Evolutionary conservation across 1,140 invertebrate species (phyloP), one percentile per base, ranked within the genome.

Genomic region (Trichogramma pretiosum): DNA sequence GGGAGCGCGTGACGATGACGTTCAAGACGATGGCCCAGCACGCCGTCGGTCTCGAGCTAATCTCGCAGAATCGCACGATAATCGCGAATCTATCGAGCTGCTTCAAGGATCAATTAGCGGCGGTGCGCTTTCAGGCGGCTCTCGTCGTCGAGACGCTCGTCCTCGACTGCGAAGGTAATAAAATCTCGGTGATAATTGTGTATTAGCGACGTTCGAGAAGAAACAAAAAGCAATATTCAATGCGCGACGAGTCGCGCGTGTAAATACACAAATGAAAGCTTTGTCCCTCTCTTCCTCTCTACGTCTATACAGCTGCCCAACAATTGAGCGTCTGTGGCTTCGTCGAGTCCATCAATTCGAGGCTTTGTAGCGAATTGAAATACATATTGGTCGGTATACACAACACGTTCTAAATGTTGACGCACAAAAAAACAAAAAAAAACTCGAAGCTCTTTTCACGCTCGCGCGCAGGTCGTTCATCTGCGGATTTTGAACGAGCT

Each of bases 11-110:
- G 14, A 55, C 56, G 5, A 54, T 52, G 36, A 39, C 53, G 22
- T 60, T 49, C 21, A 50, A 43, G 22, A 55, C 53, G 42, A 57
- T 63, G 33, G 48, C 57, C 0, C 53, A 46, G 22, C 56, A 59
- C 39, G 43, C 47, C 2, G 28, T 22, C 11, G 62, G 61, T 3
- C 54, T 54, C 42, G 35, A 55, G n/a, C 42, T 50, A 5, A 59
- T 62, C 49, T 19, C 57, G 30, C 35, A 48, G 35, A 57, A 56
- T 42, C 24, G 53, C 3, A 21, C 16, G 16, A 56, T 49, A 26
- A 24, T 60, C 11, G 21, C 45, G 9, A 48, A 56, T 53, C 53
- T 64, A 23, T 30, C 19, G 8, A 43, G 46, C 39, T 54, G 51
- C 16, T 42, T 64, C 8, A 43, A 40, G 18, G 59, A 64, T 46